Percentiles rank a stretch among this genome's conserved stretches.
Conservation (phyloP, 1,140 invertebrate species). For the Eubasilissa regina region DNA sequence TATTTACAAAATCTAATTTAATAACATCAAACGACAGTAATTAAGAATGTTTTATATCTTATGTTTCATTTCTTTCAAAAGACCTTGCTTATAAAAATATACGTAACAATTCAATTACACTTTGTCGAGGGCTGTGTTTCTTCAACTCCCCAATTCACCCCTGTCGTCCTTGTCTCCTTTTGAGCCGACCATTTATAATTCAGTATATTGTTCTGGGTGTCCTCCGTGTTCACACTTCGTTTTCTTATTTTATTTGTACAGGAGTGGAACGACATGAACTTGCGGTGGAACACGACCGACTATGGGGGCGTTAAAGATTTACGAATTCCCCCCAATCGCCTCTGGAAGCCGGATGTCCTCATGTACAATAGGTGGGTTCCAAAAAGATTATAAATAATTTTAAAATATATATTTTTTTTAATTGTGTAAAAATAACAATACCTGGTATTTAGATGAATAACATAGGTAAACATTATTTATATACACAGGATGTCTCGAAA, state of each 20-base stretch:
- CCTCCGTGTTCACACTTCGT: conserved; percentile 19
- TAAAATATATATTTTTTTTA: too few relatives aligned
- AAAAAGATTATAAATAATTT: too few relatives aligned
- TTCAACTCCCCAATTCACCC: background rate
- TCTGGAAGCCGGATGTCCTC: conserved; percentile 99
- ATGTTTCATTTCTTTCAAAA: background rate
- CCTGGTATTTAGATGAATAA: too few relatives aligned
- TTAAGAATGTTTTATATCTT: background rate
- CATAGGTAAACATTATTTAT: too few relatives aligned
- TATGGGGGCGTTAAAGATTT: conserved; percentile 97
- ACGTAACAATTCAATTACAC: background rate
- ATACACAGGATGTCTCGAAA: too few relatives aligned
- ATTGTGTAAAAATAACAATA: too few relatives aligned
- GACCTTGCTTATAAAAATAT: too few relatives aligned
- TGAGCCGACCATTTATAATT: conserved; percentile 19
- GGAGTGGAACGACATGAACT: conserved; percentile 99
- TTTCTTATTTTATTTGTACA: conserved; percentile 65
- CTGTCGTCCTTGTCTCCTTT: background rate
- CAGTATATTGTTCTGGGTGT: conserved; percentile 31
- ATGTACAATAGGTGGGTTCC: conserved; percentile 96
- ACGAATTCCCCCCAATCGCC: conserved; percentile 93
- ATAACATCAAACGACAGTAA: too few relatives aligned
- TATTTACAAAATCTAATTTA: too few relatives aligned
- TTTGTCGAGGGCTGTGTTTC: conserved; percentile 7
- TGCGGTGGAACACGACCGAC: conserved; percentile 96